Conservation (phyloP, 2,113 vertebrate genomes). For the Barnardius zonarius region DNA sequence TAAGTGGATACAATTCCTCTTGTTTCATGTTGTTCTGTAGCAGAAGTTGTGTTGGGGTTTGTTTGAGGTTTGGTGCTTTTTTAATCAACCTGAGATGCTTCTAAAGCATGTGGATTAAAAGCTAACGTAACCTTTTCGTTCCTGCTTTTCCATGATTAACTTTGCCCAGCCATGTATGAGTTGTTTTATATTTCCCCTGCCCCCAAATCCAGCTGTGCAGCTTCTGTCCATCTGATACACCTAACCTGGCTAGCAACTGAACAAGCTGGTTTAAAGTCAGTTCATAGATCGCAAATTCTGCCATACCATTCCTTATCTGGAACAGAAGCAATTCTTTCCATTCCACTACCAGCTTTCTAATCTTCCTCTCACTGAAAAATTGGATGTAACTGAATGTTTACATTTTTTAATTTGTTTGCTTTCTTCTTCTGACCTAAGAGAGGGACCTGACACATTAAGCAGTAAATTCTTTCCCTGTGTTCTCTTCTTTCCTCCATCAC, state of each 20-base stretch:
- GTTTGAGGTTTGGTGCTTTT: not conserved
- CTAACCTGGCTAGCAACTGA: not conserved
- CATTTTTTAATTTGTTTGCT: not conserved
- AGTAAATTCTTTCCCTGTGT: not conserved
- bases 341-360: not conserved
- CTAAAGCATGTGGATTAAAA: not conserved
- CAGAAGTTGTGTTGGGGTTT: not conserved
- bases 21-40: not conserved
- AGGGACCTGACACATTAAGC: not conserved
- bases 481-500: not conserved
- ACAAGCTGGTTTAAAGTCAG: not conserved
- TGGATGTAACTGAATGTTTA: not conserved
- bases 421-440: not conserved
- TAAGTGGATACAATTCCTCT: constrained; percentile 73
- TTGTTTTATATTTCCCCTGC: not conserved
- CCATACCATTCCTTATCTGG: not conserved
- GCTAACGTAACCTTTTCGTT: not conserved
- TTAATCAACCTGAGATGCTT: not conserved
- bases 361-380: not conserved
- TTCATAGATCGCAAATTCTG: not conserved
- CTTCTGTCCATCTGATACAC: not conserved
- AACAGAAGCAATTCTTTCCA: not conserved
- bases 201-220: not conserved
- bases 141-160: not conserved
- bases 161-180: not conserved